These are phyloP conservation scores for Zaprionus inermis DNA, from an alignment of 1,140 invertebrate genomes.

Conservation along the genomic window DNA sequence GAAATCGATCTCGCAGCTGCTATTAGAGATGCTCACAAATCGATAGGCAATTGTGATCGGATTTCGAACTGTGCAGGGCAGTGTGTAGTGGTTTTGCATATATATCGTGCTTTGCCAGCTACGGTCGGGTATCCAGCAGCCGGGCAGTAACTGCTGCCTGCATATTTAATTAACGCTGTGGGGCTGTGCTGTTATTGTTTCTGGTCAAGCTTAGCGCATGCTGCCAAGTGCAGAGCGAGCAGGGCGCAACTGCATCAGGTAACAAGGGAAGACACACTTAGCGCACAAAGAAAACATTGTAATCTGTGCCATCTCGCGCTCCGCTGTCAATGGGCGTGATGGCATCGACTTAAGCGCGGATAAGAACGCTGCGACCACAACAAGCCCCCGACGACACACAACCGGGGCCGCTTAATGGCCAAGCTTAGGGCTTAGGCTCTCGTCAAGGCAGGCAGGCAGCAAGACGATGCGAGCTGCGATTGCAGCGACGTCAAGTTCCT, in stretches of 20 bases:
- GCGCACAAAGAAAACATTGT: conserved; percentile 30
- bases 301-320: conserved; percentile 8
- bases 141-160: not conserved
- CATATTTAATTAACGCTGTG: conserved; percentile 18
- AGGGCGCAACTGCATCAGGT: conserved; percentile 4
- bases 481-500: conserved; percentile 1
- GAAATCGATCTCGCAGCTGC: not conserved
- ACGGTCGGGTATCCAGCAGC: not conserved
- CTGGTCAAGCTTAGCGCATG: conserved; percentile 24
- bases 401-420: not conserved
- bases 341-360: conserved; percentile 4
- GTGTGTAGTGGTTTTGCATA: too few relatives aligned
- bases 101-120: too few relatives aligned
- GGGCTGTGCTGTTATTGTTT: not conserved
- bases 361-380: conserved; percentile 31
- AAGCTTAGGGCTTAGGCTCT: not conserved
- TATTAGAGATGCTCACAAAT: not conserved
- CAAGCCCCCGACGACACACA: not conserved
- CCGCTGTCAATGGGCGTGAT: conserved; percentile 5
- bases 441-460: too few relatives aligned
- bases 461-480: conserved; percentile 4
- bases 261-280: not conserved
- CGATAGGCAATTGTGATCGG: not conserved
- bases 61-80: too few relatives aligned
- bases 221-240: conserved; percentile 18